Conservation (phyloP, 2,888 invertebrate species). For the Palloptera scutellata region DNA sequence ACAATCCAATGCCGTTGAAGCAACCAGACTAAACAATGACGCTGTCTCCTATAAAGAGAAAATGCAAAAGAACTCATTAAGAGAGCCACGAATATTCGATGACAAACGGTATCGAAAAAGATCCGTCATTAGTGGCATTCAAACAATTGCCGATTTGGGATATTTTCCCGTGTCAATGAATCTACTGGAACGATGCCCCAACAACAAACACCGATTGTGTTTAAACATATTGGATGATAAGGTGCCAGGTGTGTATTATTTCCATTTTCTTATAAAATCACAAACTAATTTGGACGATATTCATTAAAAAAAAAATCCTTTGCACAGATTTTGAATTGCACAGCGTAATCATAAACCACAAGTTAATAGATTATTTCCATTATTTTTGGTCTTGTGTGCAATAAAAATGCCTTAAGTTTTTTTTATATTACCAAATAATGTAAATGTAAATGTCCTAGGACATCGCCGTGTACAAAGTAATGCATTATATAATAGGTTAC, state of each 20-base stretch:
- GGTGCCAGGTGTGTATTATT: conserved; percentile 48
- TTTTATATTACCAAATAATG: too few species aligned
- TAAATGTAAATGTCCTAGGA: too few species aligned
- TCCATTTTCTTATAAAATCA: not conserved
- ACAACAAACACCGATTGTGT: conserved; percentile 46
- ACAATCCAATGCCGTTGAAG: conserved; percentile 30
- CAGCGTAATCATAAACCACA: too few species aligned
- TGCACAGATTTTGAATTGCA: too few species aligned
- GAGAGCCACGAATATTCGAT: conserved; percentile 17
- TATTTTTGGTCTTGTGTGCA: too few species aligned
- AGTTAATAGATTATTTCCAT: too few species aligned
- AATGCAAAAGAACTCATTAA: not conserved
- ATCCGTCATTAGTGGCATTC: conserved; percentile 25
- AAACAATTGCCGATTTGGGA: conserved; percentile 42
- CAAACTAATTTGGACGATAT: too few species aligned
- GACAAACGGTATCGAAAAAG: not conserved
- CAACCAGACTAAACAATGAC: conserved; percentile 1
- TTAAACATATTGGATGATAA: conserved; percentile 52
- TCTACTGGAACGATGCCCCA: conserved; percentile 47
- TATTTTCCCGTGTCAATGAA: conserved; percentile 44
- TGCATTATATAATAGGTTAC: too few species aligned
- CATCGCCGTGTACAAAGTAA: too few species aligned
- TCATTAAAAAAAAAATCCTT: conserved; percentile 5
- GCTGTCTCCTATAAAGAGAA: not conserved
- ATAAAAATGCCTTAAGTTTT: too few species aligned